phyloP scores from a whole-genome alignment of 2,888 invertebrate species.

The Deilephila porcellus region DNA sequence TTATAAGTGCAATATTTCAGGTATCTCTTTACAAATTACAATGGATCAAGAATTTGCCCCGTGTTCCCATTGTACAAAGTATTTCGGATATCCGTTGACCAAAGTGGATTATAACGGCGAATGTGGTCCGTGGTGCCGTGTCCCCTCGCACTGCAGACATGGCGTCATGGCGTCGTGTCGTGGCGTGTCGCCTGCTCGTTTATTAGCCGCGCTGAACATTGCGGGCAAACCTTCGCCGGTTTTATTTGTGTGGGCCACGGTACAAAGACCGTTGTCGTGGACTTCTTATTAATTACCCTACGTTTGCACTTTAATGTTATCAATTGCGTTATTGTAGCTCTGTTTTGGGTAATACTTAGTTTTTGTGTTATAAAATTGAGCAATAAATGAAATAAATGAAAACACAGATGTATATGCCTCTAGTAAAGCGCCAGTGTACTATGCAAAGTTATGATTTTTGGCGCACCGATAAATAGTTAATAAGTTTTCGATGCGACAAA shows the following conservation, averaged over 20 bases:
- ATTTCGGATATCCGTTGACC: slow-evolving; percentile 68
- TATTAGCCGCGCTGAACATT: slow-evolving; percentile 55
- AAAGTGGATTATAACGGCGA: slow-evolving; percentile 49
- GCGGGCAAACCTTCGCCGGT: slow-evolving; percentile 28
- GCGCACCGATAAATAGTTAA: too few species aligned
- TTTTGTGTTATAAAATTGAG: not conserved
- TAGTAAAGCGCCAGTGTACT: too few species aligned
- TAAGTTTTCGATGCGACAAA: too few species aligned
- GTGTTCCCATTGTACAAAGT: slow-evolving; percentile 38
- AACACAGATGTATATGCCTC: too few species aligned
- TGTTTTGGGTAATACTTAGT: too few species aligned
- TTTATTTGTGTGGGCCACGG: slow-evolving; percentile 19
- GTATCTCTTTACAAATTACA: too few species aligned
- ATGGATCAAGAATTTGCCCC: not conserved
- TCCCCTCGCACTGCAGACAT: slow-evolving; percentile 59
- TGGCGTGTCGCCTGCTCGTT: slow-evolving; percentile 66
- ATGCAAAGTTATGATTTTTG: too few species aligned
- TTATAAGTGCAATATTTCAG: too few species aligned
- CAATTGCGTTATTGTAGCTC: not conserved
- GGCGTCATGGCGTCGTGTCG: slow-evolving; percentile 24
- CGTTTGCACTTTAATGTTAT: not conserved
- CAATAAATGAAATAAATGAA: too few species aligned
- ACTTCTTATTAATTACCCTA: not conserved
- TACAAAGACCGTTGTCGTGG: not conserved
- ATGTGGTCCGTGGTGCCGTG: slow-evolving; percentile 35